Conservation (phyloP, 2,888 invertebrate genomes). For the Eupeodes latifasciatus region DNA sequence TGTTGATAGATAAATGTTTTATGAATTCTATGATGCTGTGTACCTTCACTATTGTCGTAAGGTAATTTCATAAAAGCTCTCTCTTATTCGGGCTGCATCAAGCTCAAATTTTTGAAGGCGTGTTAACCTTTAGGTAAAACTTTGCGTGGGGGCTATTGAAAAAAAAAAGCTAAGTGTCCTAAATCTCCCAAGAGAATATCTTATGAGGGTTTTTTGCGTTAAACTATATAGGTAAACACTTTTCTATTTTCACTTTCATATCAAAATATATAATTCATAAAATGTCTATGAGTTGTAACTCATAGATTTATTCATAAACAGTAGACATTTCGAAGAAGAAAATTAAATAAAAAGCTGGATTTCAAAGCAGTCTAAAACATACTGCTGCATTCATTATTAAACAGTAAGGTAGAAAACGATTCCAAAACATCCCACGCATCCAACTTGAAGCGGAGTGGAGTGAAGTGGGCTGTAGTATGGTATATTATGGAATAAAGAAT, state of each 20-base stretch:
- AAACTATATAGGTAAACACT: background rate
- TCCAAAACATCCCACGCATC: background rate
- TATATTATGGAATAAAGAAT: background rate
- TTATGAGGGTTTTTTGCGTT: background rate
- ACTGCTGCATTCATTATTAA: too few relatives aligned
- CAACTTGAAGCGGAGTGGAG: too few relatives aligned
- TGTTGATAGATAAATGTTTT: background rate
- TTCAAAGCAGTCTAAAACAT: too few relatives aligned
- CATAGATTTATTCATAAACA: background rate
- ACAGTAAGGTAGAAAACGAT: too few relatives aligned
- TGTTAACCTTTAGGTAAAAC: background rate
- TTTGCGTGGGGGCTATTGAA: background rate
- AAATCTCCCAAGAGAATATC: background rate
- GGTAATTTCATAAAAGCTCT: background rate
- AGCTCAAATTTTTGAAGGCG: background rate
- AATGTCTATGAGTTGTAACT: background rate
- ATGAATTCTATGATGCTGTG: background rate
- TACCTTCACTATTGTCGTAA: background rate
- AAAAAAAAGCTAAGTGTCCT: background rate
- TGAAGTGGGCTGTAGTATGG: background rate
- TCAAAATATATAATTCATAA: background rate
- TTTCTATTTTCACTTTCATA: background rate
- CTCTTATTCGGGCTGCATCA: background rate
- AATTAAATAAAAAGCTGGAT: too few relatives aligned
- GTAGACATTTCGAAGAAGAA: background rate